Evolutionary conservation across 2,888 invertebrate genomes (phyloP), one percentile per base, ranked within the genome.

Genomic region (Aricia artaxerxes): DNA sequence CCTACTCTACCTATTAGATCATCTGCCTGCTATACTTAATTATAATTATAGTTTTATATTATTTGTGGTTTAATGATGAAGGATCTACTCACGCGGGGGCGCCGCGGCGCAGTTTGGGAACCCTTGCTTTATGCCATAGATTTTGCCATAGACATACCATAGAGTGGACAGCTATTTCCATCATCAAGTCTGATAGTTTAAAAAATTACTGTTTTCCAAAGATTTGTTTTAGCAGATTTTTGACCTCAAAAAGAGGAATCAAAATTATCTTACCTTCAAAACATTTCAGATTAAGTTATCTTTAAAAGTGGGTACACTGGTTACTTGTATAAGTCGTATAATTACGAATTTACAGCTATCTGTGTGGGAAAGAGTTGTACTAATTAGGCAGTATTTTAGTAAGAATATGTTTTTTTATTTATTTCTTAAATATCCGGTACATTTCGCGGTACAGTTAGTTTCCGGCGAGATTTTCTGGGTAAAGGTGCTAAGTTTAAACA

Each of bases 331-430:
- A 16, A 69, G 35, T 69, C 13, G 35, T 35, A 38, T 69, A 69
- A 69, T 69, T 16, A 16, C 35, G 13, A 16, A 31, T 69, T 69
- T 69, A 69, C 35, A 69, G 69, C 69, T 69, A 38, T 6, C 4
- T 38, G 69, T 69, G 69, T 69, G 69, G 69, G 69, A 69, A 69
- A 35, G 31, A 61, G 13, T 69, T 38, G 35, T 69, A 69, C 69
- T 38, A 69, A 69, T 69, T 69, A 38, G 69, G 69, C 16, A 13
- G 69, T 35, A 38, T 35, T 69, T 69, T 69, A 38, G 35, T 69
- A 16, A 69, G 4, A 64, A 64, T 31, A 9, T 31, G 7, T 61
- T 31, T 31, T 35, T 69, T 69, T 69, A 69, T 38, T 35, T 35
- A 69, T 69, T 69, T 69, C 31, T 35, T 35, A 13, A 24, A 38